Conservation (phyloP, 1,140 invertebrate species). For the Gryon sp. region DNA sequence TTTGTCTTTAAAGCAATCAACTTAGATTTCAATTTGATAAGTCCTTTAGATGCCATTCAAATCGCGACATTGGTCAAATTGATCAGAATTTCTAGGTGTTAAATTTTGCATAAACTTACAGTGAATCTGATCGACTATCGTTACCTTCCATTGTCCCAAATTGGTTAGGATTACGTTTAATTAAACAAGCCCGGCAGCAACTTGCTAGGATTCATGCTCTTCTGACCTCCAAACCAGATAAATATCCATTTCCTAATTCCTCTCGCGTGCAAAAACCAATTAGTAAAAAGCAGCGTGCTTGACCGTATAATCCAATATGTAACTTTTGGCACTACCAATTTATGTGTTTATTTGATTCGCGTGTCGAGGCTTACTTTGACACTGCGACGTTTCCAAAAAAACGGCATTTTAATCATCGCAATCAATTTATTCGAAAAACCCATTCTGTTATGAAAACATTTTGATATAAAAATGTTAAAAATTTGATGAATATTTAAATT, state of each 20-base stretch:
- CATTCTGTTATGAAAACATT: too few species aligned
- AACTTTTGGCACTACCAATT: slow-evolving; percentile 32
- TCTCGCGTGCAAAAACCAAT: slow-evolving; percentile 48
- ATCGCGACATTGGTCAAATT: slow-evolving; percentile 15
- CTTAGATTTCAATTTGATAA: neutral
- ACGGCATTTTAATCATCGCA: slow-evolving; percentile 4
- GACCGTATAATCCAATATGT: slow-evolving; percentile 48
- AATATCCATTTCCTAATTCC: slow-evolving; percentile 48
- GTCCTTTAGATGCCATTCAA: neutral
- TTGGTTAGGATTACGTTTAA: slow-evolving; percentile 33
- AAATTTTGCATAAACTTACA: slow-evolving; percentile 25
- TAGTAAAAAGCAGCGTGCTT: slow-evolving; percentile 46
- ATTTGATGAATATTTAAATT: too few species aligned
- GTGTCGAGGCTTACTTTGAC: slow-evolving; percentile 13
- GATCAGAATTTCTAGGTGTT: slow-evolving; percentile 13
- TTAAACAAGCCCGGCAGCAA: slow-evolving; percentile 28
- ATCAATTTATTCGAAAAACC: neutral
- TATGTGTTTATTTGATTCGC: slow-evolving; percentile 31
- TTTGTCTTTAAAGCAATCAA: neutral
- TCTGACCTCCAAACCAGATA: slow-evolving; percentile 32
- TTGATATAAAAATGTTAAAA: too few species aligned
- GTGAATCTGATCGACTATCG: slow-evolving; percentile 15
- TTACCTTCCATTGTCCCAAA: slow-evolving; percentile 26
- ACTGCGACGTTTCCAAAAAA: slow-evolving; percentile 3
- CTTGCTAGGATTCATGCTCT: slow-evolving; percentile 27